Evolutionary conservation across 2,113 vertebrate genomes (phyloP).

Genomic region (Argyrosomus japonicus): DNA sequence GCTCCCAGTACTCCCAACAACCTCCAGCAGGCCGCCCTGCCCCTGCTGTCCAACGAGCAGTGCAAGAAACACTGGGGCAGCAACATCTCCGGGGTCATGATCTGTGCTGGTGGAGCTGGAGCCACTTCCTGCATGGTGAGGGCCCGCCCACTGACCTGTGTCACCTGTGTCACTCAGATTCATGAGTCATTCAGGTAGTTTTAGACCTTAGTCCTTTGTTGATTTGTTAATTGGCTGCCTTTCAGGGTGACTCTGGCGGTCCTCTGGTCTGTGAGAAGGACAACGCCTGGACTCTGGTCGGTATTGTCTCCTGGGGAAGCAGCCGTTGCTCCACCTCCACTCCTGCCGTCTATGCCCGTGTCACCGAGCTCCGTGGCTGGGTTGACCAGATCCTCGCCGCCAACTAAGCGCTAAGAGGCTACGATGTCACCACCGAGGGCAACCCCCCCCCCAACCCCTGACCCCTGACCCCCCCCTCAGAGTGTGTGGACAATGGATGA

Average conservation of each 20-base stretch:
- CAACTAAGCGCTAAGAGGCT: constrained; percentile 67
- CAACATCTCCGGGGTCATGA: constrained; percentile 76
- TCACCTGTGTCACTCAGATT: background rate
- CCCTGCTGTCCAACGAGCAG: constrained; percentile 72
- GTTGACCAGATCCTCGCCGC: constrained; percentile 81
- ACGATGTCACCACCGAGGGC: rapidly evolving
- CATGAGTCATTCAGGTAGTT: background rate
- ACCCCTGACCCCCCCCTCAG: background rate
- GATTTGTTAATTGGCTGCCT: rapidly evolving
- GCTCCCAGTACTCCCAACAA: constrained; percentile 77
- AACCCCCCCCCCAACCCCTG: background rate
- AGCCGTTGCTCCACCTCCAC: constrained; percentile 78
- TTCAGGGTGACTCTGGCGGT: constrained; percentile 82
- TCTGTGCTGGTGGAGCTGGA: constrained; percentile 71
- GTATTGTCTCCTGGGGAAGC: constrained; percentile 86
- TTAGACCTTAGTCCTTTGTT: background rate
- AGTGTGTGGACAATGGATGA: background rate
- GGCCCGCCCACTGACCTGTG: background rate
- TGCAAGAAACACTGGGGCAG: constrained; percentile 76
- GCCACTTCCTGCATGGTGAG: constrained; percentile 78
- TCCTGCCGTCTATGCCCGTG: constrained; percentile 82
- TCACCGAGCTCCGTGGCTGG: constrained; percentile 81
- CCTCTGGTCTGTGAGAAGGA: constrained; percentile 83
- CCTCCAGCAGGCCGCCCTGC: constrained; percentile 79
- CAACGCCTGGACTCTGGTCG: constrained; percentile 80